Evolutionary conservation across 2,888 invertebrate genomes (phyloP), one percentile per base, ranked within the genome.

Genomic region (Carterocephalus palaemon): DNA sequence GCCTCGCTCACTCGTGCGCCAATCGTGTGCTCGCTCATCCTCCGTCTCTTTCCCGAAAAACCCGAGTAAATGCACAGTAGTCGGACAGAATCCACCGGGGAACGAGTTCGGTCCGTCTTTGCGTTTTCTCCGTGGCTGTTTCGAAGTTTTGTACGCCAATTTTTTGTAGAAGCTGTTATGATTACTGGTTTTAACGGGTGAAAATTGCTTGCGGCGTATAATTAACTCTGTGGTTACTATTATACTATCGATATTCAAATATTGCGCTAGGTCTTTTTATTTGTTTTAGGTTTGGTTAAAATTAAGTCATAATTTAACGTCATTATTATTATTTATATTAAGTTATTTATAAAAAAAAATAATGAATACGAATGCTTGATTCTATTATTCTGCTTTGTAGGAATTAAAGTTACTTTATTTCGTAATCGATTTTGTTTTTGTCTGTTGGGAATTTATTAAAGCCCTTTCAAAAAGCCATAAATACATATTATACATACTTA

Each of bases 31-130:
- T 37, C 48, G 38, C 26, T 47, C 47, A 19, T 49, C 34, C 20
- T 50, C 47, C 51, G 54, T 71, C 71, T 59, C 62, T 49, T 51
- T 62, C 58, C 48, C 52, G 57, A 53, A 46, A 46, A 64, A 64
- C 49, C 54, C 57, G 53, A 65, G 64, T 62, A 64, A 76, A 62
- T 84, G 82, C 80, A 84, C 85, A 79, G 86, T 83, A 82, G 82
- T 74, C 70, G 51, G 67, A 69, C 62, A 61, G 68, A 73, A 72
- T 70, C 72, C 70, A 70, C 64, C 65, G 73, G 66, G 75, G 78
- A 79, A 81, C 84, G 74, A 77, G 84, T 84, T 84, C 74, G 75
- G 70, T 75, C 66, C 74, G 67, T 79, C 70, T 75, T 73, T 71
- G 70, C 70, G 69, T 78, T 77, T 77, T 76, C 79, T 70, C 74